Percentiles rank a stretch among this genome's conserved stretches.
phyloP scores from a whole-genome alignment of 2,888 invertebrate genomes.

The Lomographa bimaculata region DNA sequence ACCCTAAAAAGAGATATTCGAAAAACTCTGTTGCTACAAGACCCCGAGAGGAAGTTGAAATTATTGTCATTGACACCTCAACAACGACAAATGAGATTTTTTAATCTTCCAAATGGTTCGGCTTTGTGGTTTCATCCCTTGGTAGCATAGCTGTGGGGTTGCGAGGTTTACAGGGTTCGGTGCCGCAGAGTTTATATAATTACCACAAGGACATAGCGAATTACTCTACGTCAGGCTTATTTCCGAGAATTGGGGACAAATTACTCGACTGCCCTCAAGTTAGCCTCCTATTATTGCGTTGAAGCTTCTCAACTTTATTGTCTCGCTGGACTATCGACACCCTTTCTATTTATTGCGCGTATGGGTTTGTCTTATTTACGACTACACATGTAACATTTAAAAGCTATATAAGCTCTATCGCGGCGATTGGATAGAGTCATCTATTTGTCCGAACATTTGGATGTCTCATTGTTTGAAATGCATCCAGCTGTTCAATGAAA shows the following conservation, averaged over 20 bases:
- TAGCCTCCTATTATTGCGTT: slow-evolving; percentile 19
- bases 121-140: slow-evolving; percentile 32
- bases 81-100: slow-evolving; percentile 33
- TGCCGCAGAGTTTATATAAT: slow-evolving; percentile 34
- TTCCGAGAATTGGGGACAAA: slow-evolving; percentile 42
- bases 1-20: slow-evolving; percentile 27
- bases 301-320: slow-evolving; percentile 21
- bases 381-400: slow-evolving; percentile 17
- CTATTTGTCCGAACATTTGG: slow-evolving; percentile 49
- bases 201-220: slow-evolving; percentile 47
- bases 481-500: slow-evolving; percentile 74
- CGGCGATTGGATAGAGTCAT: slow-evolving; percentile 43
- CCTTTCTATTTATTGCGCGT: slow-evolving; percentile 11
- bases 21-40: slow-evolving; percentile 46
- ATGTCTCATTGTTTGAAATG: slow-evolving; percentile 53
- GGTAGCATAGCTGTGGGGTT: slow-evolving; percentile 22
- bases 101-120: slow-evolving; percentile 30
- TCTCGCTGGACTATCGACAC: slow-evolving; percentile 4
- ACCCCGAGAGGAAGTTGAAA: slow-evolving; percentile 43
- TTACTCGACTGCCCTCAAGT: slow-evolving; percentile 8
- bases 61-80: slow-evolving; percentile 39
- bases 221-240: slow-evolving; percentile 44
- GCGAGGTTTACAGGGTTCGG: slow-evolving; percentile 22
- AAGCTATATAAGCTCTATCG: slow-evolving; percentile 21
- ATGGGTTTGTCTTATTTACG: slow-evolving; percentile 12